phyloP scores from a whole-genome alignment of 1,140 invertebrate species.

The Lepidurus apus region DNA sequence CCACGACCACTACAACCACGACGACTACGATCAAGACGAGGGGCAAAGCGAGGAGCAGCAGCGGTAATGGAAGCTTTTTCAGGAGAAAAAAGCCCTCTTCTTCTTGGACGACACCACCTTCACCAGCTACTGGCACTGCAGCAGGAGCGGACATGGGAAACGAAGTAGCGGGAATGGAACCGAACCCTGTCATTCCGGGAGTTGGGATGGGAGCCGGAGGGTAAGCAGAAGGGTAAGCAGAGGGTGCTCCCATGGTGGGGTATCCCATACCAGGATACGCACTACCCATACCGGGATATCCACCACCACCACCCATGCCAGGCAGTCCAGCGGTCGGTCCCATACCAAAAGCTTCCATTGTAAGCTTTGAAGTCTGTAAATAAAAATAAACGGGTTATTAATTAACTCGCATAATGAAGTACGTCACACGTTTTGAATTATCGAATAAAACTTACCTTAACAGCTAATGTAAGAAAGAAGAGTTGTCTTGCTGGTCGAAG shows the following conservation, averaged over 20 bases:
- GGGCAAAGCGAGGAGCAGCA: constrained; percentile 11
- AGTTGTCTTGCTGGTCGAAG: too few species aligned
- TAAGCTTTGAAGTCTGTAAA: neutral
- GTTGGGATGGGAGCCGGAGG: neutral
- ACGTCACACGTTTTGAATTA: neutral
- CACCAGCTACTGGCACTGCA: neutral
- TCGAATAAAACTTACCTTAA: too few species aligned
- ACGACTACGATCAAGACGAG: constrained; percentile 6
- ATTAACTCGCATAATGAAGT: neutral
- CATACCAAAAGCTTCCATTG: neutral
- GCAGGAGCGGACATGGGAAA: neutral
- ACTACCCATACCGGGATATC: neutral
- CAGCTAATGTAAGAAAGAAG: too few species aligned
- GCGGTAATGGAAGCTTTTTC: constrained; percentile 25
- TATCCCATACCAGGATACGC: neutral
- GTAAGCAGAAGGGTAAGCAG: neutral
- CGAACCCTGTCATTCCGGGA: neutral
- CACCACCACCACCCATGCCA: neutral
- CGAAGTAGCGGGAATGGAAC: constrained; percentile 9
- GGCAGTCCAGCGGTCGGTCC: neutral
- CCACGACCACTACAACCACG: constrained; percentile 5
- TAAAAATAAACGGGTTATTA: neutral
- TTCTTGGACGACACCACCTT: neutral
- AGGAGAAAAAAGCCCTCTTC: neutral
- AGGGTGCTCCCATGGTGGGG: neutral